Evolutionary conservation across 2,113 vertebrate species (phyloP).

Genomic region (Neotoma lepida): DNA sequence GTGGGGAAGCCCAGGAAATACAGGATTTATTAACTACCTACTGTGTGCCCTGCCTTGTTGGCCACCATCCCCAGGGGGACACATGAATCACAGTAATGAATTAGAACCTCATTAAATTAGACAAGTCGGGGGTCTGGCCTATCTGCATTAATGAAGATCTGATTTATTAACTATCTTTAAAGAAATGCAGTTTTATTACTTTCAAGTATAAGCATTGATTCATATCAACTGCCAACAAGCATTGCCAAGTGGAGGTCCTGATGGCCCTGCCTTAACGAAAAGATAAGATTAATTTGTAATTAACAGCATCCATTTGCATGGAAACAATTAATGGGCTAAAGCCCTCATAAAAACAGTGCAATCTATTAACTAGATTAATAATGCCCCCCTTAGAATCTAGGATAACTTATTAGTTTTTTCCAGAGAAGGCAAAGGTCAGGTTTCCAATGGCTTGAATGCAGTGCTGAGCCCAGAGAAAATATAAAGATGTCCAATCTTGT

Average conservation of each 20-base stretch:
- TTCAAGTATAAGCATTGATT: slow-evolving; percentile 81
- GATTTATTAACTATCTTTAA: slow-evolving; percentile 83
- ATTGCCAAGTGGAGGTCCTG: slow-evolving; percentile 80
- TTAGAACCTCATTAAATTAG: slow-evolving; percentile 81
- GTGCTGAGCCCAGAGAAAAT: slow-evolving; percentile 67
- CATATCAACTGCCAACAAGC: slow-evolving; percentile 80
- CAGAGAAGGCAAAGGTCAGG: slow-evolving; percentile 78
- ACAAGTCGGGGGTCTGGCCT: slow-evolving; percentile 80
- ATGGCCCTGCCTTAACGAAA: slow-evolving; percentile 79
- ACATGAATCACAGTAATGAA: slow-evolving; percentile 79
- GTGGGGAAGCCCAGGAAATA: slow-evolving; percentile 18
- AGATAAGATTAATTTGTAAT: slow-evolving; percentile 84
- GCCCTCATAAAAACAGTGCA: slow-evolving; percentile 80
- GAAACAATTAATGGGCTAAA: slow-evolving; percentile 82
- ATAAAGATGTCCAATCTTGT: slow-evolving; percentile 61
- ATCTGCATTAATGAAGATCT: slow-evolving; percentile 82
- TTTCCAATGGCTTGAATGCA: slow-evolving; percentile 58
- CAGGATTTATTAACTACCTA: slow-evolving; percentile 79
- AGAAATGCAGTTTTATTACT: slow-evolving; percentile 82
- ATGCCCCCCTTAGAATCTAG: slow-evolving; percentile 70
- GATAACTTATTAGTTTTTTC: slow-evolving; percentile 78
- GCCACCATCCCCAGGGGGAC: slow-evolving; percentile 59
- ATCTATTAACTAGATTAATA: slow-evolving; percentile 83
- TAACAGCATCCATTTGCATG: slow-evolving; percentile 80
- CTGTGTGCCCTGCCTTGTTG: slow-evolving; percentile 77